phyloP scores from a whole-genome alignment of 2,888 invertebrate species.

The Synergus itoensis region DNA sequence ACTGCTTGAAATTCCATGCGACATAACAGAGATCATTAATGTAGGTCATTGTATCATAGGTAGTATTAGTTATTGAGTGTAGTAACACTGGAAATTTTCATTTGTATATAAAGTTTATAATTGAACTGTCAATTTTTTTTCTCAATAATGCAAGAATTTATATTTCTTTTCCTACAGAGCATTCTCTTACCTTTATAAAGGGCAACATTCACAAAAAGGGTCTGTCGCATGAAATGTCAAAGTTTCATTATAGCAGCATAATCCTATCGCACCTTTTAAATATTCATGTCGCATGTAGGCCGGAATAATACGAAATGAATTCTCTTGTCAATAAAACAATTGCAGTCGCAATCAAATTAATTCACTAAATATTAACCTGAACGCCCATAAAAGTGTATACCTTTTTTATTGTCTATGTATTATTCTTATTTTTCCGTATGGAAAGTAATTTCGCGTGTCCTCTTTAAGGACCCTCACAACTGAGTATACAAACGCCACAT shows the following conservation, averaged over 20 bases:
- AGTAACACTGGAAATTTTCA: too few species aligned
- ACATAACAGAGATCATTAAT: background rate
- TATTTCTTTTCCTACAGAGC: background rate
- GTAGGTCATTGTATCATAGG: slow-evolving; percentile 18
- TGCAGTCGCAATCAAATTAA: background rate
- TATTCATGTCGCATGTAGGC: background rate
- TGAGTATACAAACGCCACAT: background rate
- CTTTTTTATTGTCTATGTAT: background rate
- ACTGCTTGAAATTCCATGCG: slow-evolving; percentile 19
- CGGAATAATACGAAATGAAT: slow-evolving; percentile 1
- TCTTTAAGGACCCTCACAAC: background rate
- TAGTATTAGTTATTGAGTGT: too few species aligned
- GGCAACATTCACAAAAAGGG: background rate
- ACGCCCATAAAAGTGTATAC: background rate
- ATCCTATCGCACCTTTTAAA: slow-evolving; percentile 6
- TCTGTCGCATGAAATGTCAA: background rate
- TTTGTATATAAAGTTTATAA: too few species aligned
- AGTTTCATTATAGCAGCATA: background rate
- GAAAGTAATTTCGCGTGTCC: background rate
- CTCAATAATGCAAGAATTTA: too few species aligned
- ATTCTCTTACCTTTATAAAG: background rate
- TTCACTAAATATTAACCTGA: background rate
- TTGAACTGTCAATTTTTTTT: too few species aligned
- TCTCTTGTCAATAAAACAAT: too few species aligned
- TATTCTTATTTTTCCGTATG: background rate